Evolutionary conservation across 2,888 invertebrate species (phyloP), one percentile per base, ranked within the genome.

Genomic region (Diabrotica balteata): DNA sequence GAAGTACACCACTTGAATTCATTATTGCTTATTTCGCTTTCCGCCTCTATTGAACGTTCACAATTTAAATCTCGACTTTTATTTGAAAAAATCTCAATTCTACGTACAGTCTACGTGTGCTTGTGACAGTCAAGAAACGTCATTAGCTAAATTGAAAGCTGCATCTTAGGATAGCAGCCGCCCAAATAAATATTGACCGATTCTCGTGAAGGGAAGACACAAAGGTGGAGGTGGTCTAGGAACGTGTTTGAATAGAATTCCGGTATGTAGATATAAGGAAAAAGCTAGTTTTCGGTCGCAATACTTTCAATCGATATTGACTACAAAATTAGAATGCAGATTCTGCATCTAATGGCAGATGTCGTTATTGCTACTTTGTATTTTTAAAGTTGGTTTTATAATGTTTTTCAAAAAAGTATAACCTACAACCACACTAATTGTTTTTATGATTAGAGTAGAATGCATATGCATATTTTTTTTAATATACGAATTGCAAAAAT

Each of bases 91-190:
- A 81, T 81, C 80, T 80, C 80, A 76, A 80, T 80, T 80, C 80
- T 78, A 75, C 75, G 76, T 80, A 78, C 80, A 81, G 81, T 81
- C 81, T 80, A 78, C 82, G 83, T 83, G 76, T 83, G 83, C 82
- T 81, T 80, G 82, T 82, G 84, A 84, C 84, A 83, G 83, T 82
- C 83, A 81, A 83, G 81, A 82, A 83, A 83, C 82, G 83, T 84
- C 84, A 84, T 84, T 84, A 84, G 84, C 83, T 80, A 84, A 84
- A 84, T 84, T 84, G 84, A 84, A 84, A 83, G 84, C 83, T 83
- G 83, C 84, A 84, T 84, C 83, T 84, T 83, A 80, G 79, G 78
- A 75, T 75, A 79, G 80, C 80, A 81, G 80, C 69, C 70, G 80
- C 54, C 78, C 82, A 77, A 71, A 57, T 71, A 64, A 54, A 67